phyloP scores from a whole-genome alignment of 2,113 vertebrate genomes.

The Psephotus haematonotus region DNA sequence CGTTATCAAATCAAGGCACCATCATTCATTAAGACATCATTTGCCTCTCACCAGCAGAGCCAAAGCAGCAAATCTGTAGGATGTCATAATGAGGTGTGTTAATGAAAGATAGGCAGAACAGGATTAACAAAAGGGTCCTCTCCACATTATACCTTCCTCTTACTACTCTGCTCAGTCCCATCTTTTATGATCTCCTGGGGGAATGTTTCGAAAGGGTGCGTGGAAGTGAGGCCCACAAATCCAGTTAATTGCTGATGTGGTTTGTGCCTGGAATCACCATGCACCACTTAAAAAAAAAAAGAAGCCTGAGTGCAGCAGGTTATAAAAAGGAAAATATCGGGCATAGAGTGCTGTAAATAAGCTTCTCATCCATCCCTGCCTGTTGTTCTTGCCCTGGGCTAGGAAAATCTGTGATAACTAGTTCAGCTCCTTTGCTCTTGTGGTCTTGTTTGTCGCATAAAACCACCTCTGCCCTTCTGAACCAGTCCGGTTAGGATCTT shows the following conservation, averaged over 20 bases:
- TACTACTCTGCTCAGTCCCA: neutral
- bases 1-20: constrained; percentile 23
- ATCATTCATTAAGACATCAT: constrained; percentile 57
- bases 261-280: constrained; percentile 21
- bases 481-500: neutral
- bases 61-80: neutral
- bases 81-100: constrained; percentile 44
- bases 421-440: neutral
- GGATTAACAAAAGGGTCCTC: constrained; percentile 33
- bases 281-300: neutral
- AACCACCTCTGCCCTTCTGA: neutral
- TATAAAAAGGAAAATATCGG: neutral
- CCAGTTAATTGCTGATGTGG: constrained; percentile 29
- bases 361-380: neutral
- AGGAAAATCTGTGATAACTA: neutral
- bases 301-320: neutral
- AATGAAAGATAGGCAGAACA: constrained; percentile 15
- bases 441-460: neutral
- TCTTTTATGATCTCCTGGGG: constrained; percentile 30
- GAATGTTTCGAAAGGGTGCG: constrained; percentile 9
- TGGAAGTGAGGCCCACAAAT: constrained; percentile 42
- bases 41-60: constrained; percentile 44
- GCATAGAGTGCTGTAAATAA: neutral
- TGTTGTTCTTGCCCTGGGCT: neutral
- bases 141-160: constrained; percentile 11